Conservation (phyloP, 2,888 invertebrate species). For the Nomada lathburiana region DNA sequence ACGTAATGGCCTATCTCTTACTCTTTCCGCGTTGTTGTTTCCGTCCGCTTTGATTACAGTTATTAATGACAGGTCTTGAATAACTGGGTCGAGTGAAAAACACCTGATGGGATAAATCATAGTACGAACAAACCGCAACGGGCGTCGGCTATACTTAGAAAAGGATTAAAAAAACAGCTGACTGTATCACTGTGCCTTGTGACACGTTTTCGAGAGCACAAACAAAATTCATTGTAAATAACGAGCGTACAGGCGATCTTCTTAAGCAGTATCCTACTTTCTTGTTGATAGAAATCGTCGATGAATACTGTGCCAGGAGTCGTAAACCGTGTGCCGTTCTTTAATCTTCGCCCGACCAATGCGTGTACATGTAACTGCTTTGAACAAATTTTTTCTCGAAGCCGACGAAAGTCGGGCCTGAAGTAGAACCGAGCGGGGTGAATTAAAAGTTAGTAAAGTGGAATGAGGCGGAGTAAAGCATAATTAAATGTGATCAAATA, state of each 20-base stretch:
- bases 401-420: too few relatives aligned
- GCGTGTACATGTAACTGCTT: too few relatives aligned
- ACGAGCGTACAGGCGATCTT: not conserved
- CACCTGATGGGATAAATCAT: not conserved
- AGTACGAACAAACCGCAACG: not conserved
- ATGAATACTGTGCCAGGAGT: not conserved
- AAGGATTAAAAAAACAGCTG: not conserved
- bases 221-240: not conserved
- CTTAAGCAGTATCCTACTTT: constrained; percentile 5
- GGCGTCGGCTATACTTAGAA: not conserved
- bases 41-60: not conserved
- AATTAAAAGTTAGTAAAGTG: too few relatives aligned
- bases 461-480: not conserved
- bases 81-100: constrained; percentile 25
- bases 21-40: not conserved
- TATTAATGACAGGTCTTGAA: not conserved
- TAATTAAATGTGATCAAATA: not conserved
- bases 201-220: not conserved
- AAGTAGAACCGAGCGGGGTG: not conserved
- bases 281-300: not conserved
- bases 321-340: constrained; percentile 1
- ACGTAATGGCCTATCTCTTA: not conserved
- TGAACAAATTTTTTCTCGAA: too few relatives aligned
- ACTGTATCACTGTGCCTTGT: not conserved
- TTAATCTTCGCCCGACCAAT: too few relatives aligned